These are phyloP conservation scores for Drosophila virilis DNA, from an alignment of 1,140 invertebrate genomes.

Conservation along the genomic window DNA sequence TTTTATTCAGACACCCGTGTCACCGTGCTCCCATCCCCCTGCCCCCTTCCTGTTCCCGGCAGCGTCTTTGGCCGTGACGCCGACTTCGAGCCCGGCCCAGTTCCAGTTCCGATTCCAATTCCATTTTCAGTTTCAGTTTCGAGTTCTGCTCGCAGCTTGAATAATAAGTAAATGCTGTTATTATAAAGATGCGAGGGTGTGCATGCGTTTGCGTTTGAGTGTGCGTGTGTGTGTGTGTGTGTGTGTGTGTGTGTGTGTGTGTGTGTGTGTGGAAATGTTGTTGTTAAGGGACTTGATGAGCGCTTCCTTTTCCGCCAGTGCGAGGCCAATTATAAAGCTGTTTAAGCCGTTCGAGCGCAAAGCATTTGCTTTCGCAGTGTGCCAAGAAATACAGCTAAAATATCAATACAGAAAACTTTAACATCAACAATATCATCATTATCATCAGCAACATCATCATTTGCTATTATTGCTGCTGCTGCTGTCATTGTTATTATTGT, in stretches of 20 bases:
- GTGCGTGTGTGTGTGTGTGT: slow-evolving; percentile 22
- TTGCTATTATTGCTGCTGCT: slow-evolving; percentile 33
- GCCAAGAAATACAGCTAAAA: slow-evolving; percentile 29
- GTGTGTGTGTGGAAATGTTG: slow-evolving; percentile 28
- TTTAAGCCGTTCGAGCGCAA: slow-evolving; percentile 53
- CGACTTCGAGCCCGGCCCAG: background rate
- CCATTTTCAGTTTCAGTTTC: slow-evolving; percentile 15
- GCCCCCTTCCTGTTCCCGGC: background rate
- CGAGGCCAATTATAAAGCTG: slow-evolving; percentile 53
- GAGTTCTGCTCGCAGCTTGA: slow-evolving; percentile 5
- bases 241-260: slow-evolving; percentile 26
- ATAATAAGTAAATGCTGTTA: slow-evolving; percentile 38
- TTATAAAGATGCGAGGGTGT: slow-evolving; percentile 19
- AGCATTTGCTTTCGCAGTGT: slow-evolving; percentile 42
- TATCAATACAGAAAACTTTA: slow-evolving; percentile 39
- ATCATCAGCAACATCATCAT: background rate
- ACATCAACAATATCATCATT: slow-evolving; percentile 8
- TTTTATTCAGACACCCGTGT: slow-evolving; percentile 56
- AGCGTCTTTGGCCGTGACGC: background rate
- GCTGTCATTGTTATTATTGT: slow-evolving; percentile 49
- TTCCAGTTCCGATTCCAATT: slow-evolving; percentile 1
- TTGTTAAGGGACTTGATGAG: slow-evolving; percentile 48
- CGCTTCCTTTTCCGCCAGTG: slow-evolving; percentile 54
- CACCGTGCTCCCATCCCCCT: background rate
- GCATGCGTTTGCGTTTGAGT: slow-evolving; percentile 12